A percentile compares a stretch with the other conserved stretches of the same genome.
Evolutionary conservation across 2,888 invertebrate species (phyloP).

Genomic region (Drosophila trichaetosa): DNA sequence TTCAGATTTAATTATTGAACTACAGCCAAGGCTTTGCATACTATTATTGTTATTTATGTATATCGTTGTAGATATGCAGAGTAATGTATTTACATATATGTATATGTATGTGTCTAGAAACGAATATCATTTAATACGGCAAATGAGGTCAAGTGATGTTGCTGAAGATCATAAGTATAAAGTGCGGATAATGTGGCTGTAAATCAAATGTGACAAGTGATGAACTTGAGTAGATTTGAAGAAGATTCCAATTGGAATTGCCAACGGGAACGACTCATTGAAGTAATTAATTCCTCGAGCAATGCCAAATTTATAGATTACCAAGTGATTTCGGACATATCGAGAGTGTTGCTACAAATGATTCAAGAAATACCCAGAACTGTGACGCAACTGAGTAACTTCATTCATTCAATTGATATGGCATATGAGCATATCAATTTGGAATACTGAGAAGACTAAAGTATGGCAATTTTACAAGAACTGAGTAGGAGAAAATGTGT

Average conservation of each 20-base stretch:
- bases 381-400: background rate
- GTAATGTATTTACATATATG: constrained; percentile 44
- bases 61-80: constrained; percentile 17
- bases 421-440: background rate
- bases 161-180: constrained; percentile 33
- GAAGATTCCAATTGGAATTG: constrained; percentile 17
- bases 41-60: constrained; percentile 27
- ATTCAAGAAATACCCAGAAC: constrained; percentile 12
- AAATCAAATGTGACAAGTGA: constrained; percentile 53
- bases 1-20: constrained; percentile 73
- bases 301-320: constrained; percentile 35
- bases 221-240: constrained; percentile 20
- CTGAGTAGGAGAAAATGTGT: background rate
- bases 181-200: constrained; percentile 43
- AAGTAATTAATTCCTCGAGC: constrained; percentile 17
- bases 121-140: constrained; percentile 35
- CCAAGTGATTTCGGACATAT: constrained; percentile 7
- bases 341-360: constrained; percentile 3
- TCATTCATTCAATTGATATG: background rate
- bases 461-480: background rate
- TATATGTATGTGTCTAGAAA: constrained; percentile 29
- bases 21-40: constrained; percentile 64
- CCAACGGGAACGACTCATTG: constrained; percentile 11
- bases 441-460: background rate
- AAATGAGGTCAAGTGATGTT: constrained; percentile 65